Base-by-base conservation (phyloP, 2,797 vertebrate species). In the Novumbra hubbsi region DNA sequence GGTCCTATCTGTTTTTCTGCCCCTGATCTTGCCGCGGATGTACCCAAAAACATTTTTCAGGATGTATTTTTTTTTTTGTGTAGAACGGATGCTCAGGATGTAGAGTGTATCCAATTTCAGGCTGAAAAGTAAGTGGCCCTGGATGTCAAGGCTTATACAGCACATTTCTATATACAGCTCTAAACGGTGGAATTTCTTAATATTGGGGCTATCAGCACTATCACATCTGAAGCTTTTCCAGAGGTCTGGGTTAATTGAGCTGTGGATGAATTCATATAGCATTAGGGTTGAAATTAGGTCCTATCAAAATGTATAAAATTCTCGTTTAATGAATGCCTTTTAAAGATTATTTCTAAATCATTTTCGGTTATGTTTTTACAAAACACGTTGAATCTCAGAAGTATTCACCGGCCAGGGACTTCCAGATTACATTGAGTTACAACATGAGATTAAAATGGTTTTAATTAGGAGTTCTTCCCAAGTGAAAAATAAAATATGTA, bases 71-170 rank as follows among this genome's bases (percentile, higher is more conserved):
- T 92, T 89, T 38, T 88, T 89, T 89, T 92, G 88, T 38, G 86
- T 76, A 69, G 82, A 84, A 87, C n/a, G 72, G 83, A 77, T 76
- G 30, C 81, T 68, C 0, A 57, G 78, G 3, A 24, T 69, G 21
- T 38, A 17, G 68, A 70, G 83, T 89, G 86, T 85, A 90, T 92
- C 87, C 88, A 90, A 89, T 91, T 92, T 88, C 87, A 88, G 82
- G 79, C 87, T 83, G 87, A 79, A 85, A 89, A 89, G 88, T 86
- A 89, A 91, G 89, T 86, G 88, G 90, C 88, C 88, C 91, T 85
- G 84, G 87, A 92, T 88, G 91, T 89, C 87, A 85, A 84, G 87
- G 90, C 91, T 90, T 92, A 91, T 90, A 88, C 86, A 88, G 84
- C 88, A 90, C 86, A 88, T 91, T 91, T 90, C 83, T 82, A 82